Evolutionary conservation across 2,113 vertebrate species (phyloP).

Genomic region (Carollia perspicillata): DNA sequence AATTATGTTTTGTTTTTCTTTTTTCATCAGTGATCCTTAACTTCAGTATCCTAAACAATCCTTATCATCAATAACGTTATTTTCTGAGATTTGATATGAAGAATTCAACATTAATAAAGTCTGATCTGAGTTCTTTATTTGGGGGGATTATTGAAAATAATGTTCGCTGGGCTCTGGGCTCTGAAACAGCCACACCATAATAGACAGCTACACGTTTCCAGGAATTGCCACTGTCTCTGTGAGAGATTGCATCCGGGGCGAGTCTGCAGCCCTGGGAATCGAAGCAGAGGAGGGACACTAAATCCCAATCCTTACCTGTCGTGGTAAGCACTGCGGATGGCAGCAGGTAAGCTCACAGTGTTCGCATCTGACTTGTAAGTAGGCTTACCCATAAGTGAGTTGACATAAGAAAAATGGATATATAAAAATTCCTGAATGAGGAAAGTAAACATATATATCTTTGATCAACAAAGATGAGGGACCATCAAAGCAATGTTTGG

Average conservation of each 20-base stretch:
- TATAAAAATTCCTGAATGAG: neutral
- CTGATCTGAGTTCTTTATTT: neutral
- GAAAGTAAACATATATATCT: conserved; percentile 9
- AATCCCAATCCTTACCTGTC: neutral
- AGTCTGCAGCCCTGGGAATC: neutral
- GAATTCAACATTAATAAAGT: neutral
- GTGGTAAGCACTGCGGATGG: rapidly evolving
- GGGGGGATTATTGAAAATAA: neutral
- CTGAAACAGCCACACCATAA: too few species aligned
- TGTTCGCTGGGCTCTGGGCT: rapidly evolving
- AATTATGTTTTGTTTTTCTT: neutral
- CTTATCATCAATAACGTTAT: neutral
- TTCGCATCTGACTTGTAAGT: neutral
- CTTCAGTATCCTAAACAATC: neutral
- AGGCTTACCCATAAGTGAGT: neutral
- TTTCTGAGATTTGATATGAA: neutral
- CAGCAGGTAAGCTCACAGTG: rapidly evolving
- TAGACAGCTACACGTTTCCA: neutral
- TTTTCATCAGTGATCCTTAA: neutral
- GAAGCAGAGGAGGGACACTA: neutral
- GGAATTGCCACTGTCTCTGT: rapidly evolving
- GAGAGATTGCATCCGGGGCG: rapidly evolving
- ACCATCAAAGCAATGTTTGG: conserved; percentile 17
- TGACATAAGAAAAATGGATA: neutral
- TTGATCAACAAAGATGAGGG: conserved; percentile 29